Evolutionary conservation across 1,140 invertebrate species (phyloP), one percentile per base, ranked within the genome.

Genomic region (Zaprionus africanus): DNA sequence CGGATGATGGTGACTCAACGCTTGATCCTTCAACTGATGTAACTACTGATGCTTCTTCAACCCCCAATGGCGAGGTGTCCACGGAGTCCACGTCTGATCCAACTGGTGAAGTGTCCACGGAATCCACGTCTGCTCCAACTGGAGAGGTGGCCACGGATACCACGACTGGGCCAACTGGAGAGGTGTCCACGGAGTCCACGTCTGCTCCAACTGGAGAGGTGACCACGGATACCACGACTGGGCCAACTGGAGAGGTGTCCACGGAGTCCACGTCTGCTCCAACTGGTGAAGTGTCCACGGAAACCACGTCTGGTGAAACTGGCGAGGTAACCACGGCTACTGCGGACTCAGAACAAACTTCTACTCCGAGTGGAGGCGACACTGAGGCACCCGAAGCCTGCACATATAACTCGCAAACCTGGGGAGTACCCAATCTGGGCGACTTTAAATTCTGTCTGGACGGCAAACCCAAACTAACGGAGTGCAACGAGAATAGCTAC

Each of bases 371-470:
- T 9, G n/a, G 4, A 57, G 56, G 56, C 4, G 34, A 28, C 26
- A 70, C 49, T 0, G 17, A 41, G 3, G 19, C 1, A 1, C 26
- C 43, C 15, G 53, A 17, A 5, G 60, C 5, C 0, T 92, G 91
- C 53, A 15, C 65, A 11, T 92, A 54, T 7, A 15, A 79, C 26
- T 43, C 64, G 6, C 64, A 87, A 31, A 12, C 81, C 0, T 92
- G 91, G 91, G 79, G 73, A 36, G 36, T 26, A 26, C 60, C 54
- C 11, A 73, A 92, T 61, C 57, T 82, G 5, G 57, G 53, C 2
- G 60, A 69, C n/a, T 92, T 78, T 36, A 62, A 75, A n/a, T 90
- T 86, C 51, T 92, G 91, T 24, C 6, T 62, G 5, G 9, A 79
- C n/a, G 68, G 59, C 5, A 17, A 22, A 0, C 57, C 79, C 4